These are phyloP conservation scores for Microctenopoma steveboyesi DNA, from an alignment of 2,797 vertebrate species.

Conservation along the genomic window DNA sequence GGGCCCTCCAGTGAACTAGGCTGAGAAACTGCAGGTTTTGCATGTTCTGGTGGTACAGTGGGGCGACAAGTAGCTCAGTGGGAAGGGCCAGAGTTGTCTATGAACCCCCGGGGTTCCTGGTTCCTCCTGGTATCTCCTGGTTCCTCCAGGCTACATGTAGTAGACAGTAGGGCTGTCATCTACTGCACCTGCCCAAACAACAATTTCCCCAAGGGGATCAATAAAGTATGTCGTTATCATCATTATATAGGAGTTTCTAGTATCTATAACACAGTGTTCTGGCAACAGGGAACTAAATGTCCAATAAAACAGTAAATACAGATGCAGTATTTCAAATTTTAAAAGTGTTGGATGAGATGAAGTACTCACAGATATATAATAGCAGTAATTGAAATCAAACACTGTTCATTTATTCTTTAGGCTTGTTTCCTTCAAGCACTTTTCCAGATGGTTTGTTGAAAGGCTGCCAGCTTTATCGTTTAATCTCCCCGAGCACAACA, in stretches of 20 bases:
- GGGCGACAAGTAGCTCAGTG: too few relatives aligned
- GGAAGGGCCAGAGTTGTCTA: too few relatives aligned
- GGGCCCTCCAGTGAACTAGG: conserved; percentile 5
- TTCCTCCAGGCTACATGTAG: too few relatives aligned
- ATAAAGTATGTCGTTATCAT: too few relatives aligned
- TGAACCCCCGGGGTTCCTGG: too few relatives aligned
- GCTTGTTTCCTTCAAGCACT: conserved; percentile 22
- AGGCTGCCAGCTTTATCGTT: conserved; percentile 35
- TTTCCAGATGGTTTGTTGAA: conserved; percentile 46
- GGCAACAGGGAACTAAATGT: background rate
- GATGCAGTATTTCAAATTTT: conserved; percentile 17
- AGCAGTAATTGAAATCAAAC: conserved; percentile 34
- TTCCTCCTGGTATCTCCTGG: too few relatives aligned
- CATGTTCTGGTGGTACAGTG: background rate
- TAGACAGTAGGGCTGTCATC: too few relatives aligned
- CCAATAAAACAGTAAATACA: background rate
- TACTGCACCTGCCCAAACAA: too few relatives aligned
- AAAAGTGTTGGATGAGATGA: conserved; percentile 6
- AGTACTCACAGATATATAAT: conserved; percentile 17
- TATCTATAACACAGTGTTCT: background rate
- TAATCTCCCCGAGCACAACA: conserved; percentile 54
- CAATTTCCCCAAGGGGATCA: too few relatives aligned
- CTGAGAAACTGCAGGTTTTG: conserved; percentile 1
- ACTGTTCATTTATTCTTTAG: background rate
- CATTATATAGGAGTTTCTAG: background rate